phyloP scores from a whole-genome alignment of 2,113 vertebrate genomes.

The Clarias gariepinus region DNA sequence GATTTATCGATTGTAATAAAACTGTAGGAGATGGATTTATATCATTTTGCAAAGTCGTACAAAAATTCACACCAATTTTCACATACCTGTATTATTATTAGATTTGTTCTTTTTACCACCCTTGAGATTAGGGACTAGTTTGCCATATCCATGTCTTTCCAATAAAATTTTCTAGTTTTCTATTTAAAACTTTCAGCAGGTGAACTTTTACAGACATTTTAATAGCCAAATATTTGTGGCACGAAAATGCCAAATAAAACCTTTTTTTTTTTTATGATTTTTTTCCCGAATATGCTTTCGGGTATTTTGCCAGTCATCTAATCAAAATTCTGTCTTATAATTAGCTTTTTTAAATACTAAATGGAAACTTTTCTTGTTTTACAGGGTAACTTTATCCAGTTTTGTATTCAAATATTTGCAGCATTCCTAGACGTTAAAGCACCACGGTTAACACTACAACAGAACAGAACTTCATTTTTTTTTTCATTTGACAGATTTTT shows the following conservation, averaged over 20 bases:
- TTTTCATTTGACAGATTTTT: too few species aligned
- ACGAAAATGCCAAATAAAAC: background rate
- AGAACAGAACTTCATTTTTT: background rate
- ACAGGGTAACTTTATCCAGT: background rate
- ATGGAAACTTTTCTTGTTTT: background rate
- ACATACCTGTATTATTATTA: too few species aligned
- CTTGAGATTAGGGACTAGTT: too few species aligned
- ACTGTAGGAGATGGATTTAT: too few species aligned
- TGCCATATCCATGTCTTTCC: too few species aligned
- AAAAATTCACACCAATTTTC: too few species aligned
- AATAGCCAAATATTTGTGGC: background rate
- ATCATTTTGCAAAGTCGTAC: too few species aligned
- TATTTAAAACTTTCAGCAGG: background rate
- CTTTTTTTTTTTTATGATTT: too few species aligned
- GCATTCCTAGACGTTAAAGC: background rate
- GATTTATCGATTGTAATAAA: too few species aligned
- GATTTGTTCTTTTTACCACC: too few species aligned
- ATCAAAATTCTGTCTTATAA: background rate
- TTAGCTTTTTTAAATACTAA: background rate
- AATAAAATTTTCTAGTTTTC: background rate
- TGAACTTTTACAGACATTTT: background rate
- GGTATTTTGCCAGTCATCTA: background rate
- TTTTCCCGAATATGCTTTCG: background rate
- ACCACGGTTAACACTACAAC: background rate
- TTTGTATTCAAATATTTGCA: background rate